Evolutionary conservation across 2,113 vertebrate genomes (phyloP), one percentile per base, ranked within the genome.

Genomic region (Macrotis lagotis): DNA sequence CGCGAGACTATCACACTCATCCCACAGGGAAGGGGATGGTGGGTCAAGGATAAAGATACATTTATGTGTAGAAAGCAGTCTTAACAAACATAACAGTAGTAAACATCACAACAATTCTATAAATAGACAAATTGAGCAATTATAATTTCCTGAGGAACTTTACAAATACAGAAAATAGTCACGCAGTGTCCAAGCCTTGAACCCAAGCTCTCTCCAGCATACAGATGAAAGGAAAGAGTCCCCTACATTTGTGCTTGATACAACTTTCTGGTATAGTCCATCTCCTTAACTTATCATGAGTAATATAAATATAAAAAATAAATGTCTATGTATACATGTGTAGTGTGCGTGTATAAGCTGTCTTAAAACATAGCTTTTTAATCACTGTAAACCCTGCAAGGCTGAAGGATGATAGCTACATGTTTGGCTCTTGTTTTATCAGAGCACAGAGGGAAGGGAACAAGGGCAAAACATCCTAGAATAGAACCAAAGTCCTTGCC

Each of bases 131-230:
- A 14, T 94, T 7, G 88, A 51, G 91, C 28, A 93, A 93, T 51
- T 94, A 93, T 94, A 95, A 94, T 96, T 96, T 96, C 94, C 97
- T 97, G 91, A 97, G 95, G 96, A 93, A 50, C 92, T 88, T 94
- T 59, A 25, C 28, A 94, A 49, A 92, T 66, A 25, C 6, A 95
- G 90, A 48, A 89, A 83, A 83, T 83, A 83, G 50, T 24, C 91
- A 51, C 2, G 90, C 66, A 66, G 48, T 90, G 31, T 50, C 50
- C 48, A 95, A 89, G 8, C 53, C 55, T 89, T 83, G 91, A 10
- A 4, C 10, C 48, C 26, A 52, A 48, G 3, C 88, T 10, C n/a
- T 55, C 49, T 9, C 94, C 50, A 91, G 51, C 49, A 92, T 88
- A 48, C 83, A 14, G 51, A 66, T 55, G 22, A 74, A 90, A 91